Evolutionary conservation across 2,888 invertebrate species (phyloP).

Genomic region (Synergus umbraculus): DNA sequence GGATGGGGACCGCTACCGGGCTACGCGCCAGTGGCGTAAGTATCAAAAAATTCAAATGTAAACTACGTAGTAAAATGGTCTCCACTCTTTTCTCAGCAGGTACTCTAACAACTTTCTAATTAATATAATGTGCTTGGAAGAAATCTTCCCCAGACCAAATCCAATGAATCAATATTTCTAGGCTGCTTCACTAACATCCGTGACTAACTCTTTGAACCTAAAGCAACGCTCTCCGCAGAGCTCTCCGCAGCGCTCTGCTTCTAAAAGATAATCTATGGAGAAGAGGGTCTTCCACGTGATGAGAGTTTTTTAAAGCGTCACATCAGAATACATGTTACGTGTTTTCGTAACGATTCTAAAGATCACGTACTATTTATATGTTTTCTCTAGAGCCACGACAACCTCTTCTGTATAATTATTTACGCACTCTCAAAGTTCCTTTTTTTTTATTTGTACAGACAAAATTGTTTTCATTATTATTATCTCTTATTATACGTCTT

Average conservation of each 20-base stretch:
- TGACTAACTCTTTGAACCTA: background rate
- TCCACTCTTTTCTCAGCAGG: background rate
- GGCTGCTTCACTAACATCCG: background rate
- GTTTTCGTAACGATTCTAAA: background rate
- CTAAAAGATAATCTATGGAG: background rate
- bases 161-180: background rate
- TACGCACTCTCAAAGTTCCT: too few relatives aligned
- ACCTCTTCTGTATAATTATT: too few relatives aligned
- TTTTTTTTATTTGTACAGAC: too few relatives aligned
- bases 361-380: background rate
- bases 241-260: background rate
- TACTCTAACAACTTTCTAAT: background rate
- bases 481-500: too few relatives aligned
- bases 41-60: constrained; percentile 57
- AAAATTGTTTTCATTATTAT: too few relatives aligned
- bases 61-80: background rate
- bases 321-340: background rate
- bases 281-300: background rate
- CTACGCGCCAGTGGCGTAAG: constrained; percentile 75
- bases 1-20: constrained; percentile 75
- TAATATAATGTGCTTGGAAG: background rate
- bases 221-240: background rate
- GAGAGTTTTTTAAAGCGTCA: background rate
- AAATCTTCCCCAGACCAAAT: background rate
- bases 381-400: too few relatives aligned